Base-by-base conservation (phyloP, 2,797 vertebrate species). In the Thalassophryne amazonica region DNA sequence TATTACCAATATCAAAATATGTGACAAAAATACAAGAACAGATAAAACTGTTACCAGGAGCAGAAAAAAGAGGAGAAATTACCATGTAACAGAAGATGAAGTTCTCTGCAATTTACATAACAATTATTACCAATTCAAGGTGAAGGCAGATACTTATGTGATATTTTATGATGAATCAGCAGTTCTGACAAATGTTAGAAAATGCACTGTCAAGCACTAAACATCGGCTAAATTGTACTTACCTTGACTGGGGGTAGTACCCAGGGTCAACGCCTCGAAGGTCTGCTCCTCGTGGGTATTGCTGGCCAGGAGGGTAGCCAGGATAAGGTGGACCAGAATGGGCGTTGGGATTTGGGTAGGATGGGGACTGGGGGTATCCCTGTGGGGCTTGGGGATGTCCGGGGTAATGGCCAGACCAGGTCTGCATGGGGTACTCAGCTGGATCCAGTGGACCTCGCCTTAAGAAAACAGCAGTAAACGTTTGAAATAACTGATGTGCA, bases 401-500 rank as follows among this genome's bases (percentile, higher is more conserved):
- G 0, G 86, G 62, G 57, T 90, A 89, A 67, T 80, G 88, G 46
- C 74, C 40, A 0, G 92, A 71, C 75, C 90, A 93, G 3, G 90
- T 85, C 23, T 89, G 92, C 13, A 88, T 80, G 37, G 93, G 86
- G 54, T 93, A 95, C 23, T 97, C 93, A 3, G 81, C 58, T 7
- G 92, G 87, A 43, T 95, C 94, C 59, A 86, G 45, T 0, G 92
- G 91, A 47, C 92, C 93, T 46, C 92, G 91, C 81, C 97, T 98
- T 84, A 34, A 81, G 32, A 50, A 58, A 29, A 53, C 30, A 54
- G 14, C 1, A 38, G 35, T 30, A 63, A 33, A 52, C 48, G 40
- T 22, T 60, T 54, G 25, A 59, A 45, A 57, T 21, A 66, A 4
- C 50, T 24, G 4, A 39, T 9, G 28, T n/a, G 12, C 0, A 2